Percentiles rank a stretch among this genome's conserved stretches.
These are phyloP conservation scores for Meandrina meandrites DNA, from an alignment of 92 coral and sea anemone species.

Conservation along the genomic window DNA sequence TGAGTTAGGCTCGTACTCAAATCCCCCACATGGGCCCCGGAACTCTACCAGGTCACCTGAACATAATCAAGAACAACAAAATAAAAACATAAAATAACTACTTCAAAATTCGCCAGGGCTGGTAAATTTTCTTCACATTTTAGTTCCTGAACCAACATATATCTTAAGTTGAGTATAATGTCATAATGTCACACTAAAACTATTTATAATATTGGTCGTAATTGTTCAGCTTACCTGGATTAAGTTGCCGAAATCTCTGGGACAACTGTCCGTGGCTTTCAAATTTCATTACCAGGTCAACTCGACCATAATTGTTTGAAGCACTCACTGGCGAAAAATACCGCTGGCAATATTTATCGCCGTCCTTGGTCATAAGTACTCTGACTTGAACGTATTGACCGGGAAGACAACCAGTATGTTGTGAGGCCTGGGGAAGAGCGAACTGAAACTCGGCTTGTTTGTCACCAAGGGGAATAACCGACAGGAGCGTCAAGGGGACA, in stretches of 20 bases:
- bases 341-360: slow-evolving; percentile 37
- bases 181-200: too few species aligned
- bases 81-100: neutral
- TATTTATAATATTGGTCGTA: too few species aligned
- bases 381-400: slow-evolving; percentile 56
- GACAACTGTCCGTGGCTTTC: slow-evolving; percentile 58
- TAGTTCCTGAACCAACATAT: too few species aligned
- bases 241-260: slow-evolving; percentile 10
- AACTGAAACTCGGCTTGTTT: slow-evolving; percentile 51
- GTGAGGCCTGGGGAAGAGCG: slow-evolving; percentile 53
- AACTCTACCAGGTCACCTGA: slow-evolving; percentile 48
- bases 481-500: slow-evolving; percentile 36
- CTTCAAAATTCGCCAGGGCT: neutral
- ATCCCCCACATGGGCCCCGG: slow-evolving; percentile 54
- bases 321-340: slow-evolving; percentile 55
- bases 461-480: slow-evolving; percentile 34
- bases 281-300: slow-evolving; percentile 42
- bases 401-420: slow-evolving; percentile 55
- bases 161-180: neutral
- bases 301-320: slow-evolving; percentile 35
- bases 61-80: neutral
- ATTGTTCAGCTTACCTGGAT: slow-evolving; percentile 23
- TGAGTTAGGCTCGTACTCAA: slow-evolving; percentile 47
- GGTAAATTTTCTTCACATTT: too few species aligned
- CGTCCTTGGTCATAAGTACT: neutral